Base-by-base conservation (phyloP, 2,113 vertebrate species). In the Eurystomus gularis region DNA sequence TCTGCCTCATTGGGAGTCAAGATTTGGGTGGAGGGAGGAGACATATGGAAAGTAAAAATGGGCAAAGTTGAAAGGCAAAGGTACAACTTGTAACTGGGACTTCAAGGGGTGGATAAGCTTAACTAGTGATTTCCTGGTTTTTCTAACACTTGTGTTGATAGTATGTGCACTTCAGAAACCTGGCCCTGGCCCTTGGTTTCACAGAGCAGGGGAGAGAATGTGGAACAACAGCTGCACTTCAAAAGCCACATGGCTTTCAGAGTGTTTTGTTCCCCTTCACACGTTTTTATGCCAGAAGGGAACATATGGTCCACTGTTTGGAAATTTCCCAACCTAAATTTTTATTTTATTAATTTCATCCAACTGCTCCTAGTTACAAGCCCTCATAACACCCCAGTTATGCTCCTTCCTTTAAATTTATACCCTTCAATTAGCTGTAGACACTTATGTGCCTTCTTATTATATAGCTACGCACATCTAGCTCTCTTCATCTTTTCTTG, bases 141-240 rank as follows among this genome's bases (percentile, higher is more conserved):
- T 95, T 73, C 86, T 92, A 91, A 93, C 86, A 76, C 91, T 96
- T 94, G 81, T 76, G 66, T 91, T 84, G 93, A 57, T 94, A 87
- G 62, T 80, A 46, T 69, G 61, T 82, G 86, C 83, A 82, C 88
- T 94, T 92, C 91, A 97, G 92, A 96, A 96, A 94, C 94, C 94
- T 95, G 90, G 96, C 91, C 44, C 86, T 49, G 31, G 95, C 73
- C 91, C 93, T 68, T 10, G 46, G 77, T 91, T 94, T 95, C 61
- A 87, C 96, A 96, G 78, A 88, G 60, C 73, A 87, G 66, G 70
- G 49, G 83, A 91, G 76, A 91, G 86, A 96, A 94, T 92, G 91
- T 95, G 95, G 88, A 95, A 81, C 95, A 97, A 91, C 96, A 97
- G 96, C 96, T 96, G 96, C 95, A 94, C 95, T 96, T 97, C 95